Base-by-base conservation (phyloP, 1,140 invertebrate species). In the Centruroides sculpturatus region DNA sequence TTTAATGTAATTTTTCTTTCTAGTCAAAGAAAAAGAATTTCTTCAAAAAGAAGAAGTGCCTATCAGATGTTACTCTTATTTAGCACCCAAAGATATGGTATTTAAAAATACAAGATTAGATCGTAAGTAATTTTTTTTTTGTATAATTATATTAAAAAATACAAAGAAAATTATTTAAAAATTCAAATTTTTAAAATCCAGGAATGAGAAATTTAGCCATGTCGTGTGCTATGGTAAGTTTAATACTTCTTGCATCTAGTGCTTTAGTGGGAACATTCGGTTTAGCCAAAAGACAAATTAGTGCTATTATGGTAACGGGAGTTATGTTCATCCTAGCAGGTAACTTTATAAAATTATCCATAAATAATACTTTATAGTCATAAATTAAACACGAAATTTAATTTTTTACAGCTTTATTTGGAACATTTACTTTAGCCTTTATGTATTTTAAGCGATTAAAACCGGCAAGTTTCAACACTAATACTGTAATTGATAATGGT, bases 131-230 rank as follows among this genome's bases (percentile, higher is more conserved):
- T 56, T 56, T 13, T 41, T 47, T 59, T n/a, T 47, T 41, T 63
- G 41, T 51, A n/a, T 49, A 47, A 35, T 60, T 48, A 51, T 8
- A 34, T 56, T 56, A 64, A 13, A 56, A 54, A 54, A 48, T 23
- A 49, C 13, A 52, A 56, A 13, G 12, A 35, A 51, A 57, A 56
- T 52, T 59, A 46, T 46, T 57, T 51, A 34, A 3, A 49, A 9
- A n/a, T 4, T 10, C n/a, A 59, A 34, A 56, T 48, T 57, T 52
- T 51, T 59, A 56, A 63, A 13, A 76, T 77, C 7, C 72, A 92
- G 89, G 89, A 70, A 93, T 93, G 89, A 88, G 92, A 74, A 93
- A 93, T 73, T 75, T 92, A 63, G 90, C 88, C 56, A 92, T 92
- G 72, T 92, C 89, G 9, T 93, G 89, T 73, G 86, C 88, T 23